These are phyloP conservation scores for Speoplatyrhinus poulsoni DNA, from an alignment of 2,113 vertebrate species.

Conservation along the genomic window DNA sequence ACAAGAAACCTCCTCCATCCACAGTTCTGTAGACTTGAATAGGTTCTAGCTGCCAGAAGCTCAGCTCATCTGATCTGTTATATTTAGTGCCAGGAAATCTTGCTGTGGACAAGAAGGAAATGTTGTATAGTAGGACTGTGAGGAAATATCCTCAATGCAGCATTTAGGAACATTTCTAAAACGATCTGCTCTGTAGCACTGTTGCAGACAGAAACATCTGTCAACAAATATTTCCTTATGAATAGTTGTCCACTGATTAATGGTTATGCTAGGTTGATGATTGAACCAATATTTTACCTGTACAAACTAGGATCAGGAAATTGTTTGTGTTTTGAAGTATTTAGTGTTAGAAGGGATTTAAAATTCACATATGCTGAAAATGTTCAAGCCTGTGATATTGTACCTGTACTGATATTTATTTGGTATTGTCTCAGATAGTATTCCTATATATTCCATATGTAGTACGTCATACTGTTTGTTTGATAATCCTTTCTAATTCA, in stretches of 20 bases:
- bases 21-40: background rate
- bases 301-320: background rate
- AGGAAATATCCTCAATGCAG: too few relatives aligned
- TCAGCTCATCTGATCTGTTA: too few relatives aligned
- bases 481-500: conserved; percentile 53
- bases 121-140: too few relatives aligned
- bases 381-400: too few relatives aligned
- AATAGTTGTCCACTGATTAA: conserved; percentile 1
- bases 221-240: conserved; percentile 34
- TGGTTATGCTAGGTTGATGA: background rate
- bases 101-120: too few relatives aligned
- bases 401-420: too few relatives aligned
- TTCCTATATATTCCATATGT: background rate
- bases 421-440: background rate
- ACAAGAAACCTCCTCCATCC: background rate
- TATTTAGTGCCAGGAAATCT: too few relatives aligned
- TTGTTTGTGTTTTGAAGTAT: conserved; percentile 14
- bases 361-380: too few relatives aligned
- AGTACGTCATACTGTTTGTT: too few relatives aligned
- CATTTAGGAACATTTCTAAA: too few relatives aligned
- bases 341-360: too few relatives aligned
- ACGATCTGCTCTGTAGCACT: background rate
- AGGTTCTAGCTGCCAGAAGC: too few relatives aligned
- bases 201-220: conserved; percentile 23
- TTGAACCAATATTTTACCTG: background rate